Conservation (phyloP, 2,113 vertebrate species). For the Chlamydotis undulata region DNA sequence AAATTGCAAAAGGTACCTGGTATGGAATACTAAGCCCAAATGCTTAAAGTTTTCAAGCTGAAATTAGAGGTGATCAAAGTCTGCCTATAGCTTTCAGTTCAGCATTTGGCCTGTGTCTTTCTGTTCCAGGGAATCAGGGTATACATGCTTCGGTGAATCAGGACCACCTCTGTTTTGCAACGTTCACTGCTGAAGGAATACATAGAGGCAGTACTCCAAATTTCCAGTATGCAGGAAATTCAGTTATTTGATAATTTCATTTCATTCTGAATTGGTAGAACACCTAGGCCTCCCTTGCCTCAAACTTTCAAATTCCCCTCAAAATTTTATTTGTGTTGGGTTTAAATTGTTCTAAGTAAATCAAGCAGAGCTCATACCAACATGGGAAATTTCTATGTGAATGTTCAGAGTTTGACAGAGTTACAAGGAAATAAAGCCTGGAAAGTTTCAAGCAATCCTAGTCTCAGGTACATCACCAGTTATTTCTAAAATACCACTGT, state of each 20-base stretch:
- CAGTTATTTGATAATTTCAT: slow-evolving; percentile 2
- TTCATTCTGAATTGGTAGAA: not conserved
- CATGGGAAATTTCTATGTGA: not conserved
- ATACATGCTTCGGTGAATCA: not conserved
- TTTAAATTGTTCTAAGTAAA: slow-evolving; percentile 24
- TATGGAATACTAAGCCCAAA: not conserved
- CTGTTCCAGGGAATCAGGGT: not conserved
- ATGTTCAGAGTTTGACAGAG: not conserved
- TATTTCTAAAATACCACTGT: not conserved
- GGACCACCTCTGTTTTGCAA: not conserved
- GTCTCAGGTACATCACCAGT: not conserved
- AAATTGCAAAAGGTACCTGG: not conserved
- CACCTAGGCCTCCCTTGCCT: not conserved
- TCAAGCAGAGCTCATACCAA: not conserved
- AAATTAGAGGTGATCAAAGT: not conserved
- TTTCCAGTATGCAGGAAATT: not conserved
- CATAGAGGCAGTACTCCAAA: not conserved
- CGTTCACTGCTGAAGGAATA: not conserved
- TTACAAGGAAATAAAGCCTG: not conserved
- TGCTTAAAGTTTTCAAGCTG: not conserved
- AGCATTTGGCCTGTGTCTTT: not conserved
- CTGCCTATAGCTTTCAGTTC: not conserved
- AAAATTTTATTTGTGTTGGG: not conserved
- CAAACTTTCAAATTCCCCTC: not conserved
- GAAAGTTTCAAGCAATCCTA: not conserved